Base-by-base conservation (phyloP, 23 tunicate genomes). In the Phallusia fumigata region DNA sequence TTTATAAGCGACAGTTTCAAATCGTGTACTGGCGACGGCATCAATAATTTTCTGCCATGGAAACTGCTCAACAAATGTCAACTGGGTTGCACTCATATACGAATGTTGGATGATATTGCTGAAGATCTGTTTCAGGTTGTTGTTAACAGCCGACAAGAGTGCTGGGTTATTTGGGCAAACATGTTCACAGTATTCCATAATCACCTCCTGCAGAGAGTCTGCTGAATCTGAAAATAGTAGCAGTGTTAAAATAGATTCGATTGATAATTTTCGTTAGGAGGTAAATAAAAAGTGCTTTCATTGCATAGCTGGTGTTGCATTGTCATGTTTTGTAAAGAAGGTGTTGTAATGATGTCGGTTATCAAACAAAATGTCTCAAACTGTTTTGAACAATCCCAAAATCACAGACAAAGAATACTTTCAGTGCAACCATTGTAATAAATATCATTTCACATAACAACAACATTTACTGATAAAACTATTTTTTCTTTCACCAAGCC, bases 41-140 rank as follows among this genome's bases (percentile, higher is more conserved):
- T 87, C 78, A 19, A 87, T 49, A 1, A 87, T 26, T 0, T 58
- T 58, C 31, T 74, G 80, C 86, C 91, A 87, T 36, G 91, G 86
- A 35, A 81, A 81, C 33, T 30, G 31, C 33, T 76, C 73, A 31
- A 87, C 78, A 64, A 87, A 81, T 19, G 83, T 79, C 21, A 31
- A 28, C 31, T 51, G 65, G 33, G 51, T 49, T 52, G 3, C 44
- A 32, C 26, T 52, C 15, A 8, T 52, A 12, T 22, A 52, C 6
- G 33, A 31, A 1, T 26, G 73, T 22, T 52, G 10, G 36, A 31
- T 79, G 73, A 40, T 33, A 0, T 79, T 30, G 24, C 31, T 24
- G 35, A 45, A 74, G 36, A 18, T 32, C 36, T 51, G 50, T 73
- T 52, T 6, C 31, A 86, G 47, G 24, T 19, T 35, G 31, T 26